A percentile compares a stretch with the other conserved stretches of the same genome.
Evolutionary conservation across 1,140 invertebrate species (phyloP).

Genomic region (Stenopsyche tienmushanensis): DNA sequence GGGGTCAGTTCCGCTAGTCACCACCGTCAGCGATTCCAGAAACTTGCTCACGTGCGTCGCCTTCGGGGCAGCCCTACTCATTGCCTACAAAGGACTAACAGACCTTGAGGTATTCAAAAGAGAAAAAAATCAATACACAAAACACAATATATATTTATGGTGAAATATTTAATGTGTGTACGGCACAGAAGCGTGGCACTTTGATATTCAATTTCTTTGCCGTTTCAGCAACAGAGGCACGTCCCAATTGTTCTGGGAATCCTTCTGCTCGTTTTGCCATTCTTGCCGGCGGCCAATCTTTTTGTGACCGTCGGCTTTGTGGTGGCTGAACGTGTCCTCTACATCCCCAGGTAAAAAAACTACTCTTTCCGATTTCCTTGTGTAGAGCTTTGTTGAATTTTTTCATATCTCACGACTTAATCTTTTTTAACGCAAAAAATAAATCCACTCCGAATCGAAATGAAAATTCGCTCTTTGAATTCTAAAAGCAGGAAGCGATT

Average conservation of each 20-base stretch:
- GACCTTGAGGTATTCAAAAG: constrained; percentile 68
- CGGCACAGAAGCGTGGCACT: too few species aligned
- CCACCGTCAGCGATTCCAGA: constrained; percentile 66
- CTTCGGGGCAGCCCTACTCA: constrained; percentile 59
- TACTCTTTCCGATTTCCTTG: background rate
- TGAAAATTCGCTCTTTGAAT: too few species aligned
- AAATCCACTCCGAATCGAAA: too few species aligned
- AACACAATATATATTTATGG: too few species aligned
- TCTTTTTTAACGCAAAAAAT: too few species aligned
- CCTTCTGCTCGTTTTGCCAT: constrained; percentile 73
- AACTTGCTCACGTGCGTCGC: constrained; percentile 72
- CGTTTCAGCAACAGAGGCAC: constrained; percentile 63
- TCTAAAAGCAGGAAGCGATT: too few species aligned
- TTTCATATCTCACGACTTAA: too few species aligned
- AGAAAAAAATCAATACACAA: too few species aligned
- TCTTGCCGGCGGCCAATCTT: constrained; percentile 84
- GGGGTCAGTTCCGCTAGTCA: constrained; percentile 78
- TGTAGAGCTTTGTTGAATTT: too few species aligned
- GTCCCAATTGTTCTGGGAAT: constrained; percentile 63
- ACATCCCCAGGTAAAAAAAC: constrained; percentile 77
- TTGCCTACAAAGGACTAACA: constrained; percentile 61
- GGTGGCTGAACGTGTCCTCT: constrained; percentile 86
- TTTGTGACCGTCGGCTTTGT: constrained; percentile 90
- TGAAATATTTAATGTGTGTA: too few species aligned
- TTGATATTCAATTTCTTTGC: constrained; percentile 37